These are phyloP conservation scores for Forbesichthys agassizii DNA, from an alignment of 2,113 vertebrate genomes.

Conservation along the genomic window DNA sequence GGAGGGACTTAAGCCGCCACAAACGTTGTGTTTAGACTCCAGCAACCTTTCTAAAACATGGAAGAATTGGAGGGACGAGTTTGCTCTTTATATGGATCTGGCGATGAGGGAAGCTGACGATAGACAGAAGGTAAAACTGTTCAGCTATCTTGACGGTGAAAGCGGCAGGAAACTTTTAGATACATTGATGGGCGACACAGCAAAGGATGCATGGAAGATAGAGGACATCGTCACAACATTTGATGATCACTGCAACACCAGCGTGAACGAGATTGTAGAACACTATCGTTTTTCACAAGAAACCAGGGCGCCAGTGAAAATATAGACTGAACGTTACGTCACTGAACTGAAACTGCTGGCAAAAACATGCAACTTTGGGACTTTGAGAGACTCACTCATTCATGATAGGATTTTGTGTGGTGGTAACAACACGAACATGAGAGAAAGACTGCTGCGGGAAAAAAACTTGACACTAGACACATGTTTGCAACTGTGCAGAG, in stretches of 20 bases:
- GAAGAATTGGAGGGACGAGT: constrained; percentile 13
- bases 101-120: neutral
- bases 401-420: constrained; percentile 22
- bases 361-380: constrained; percentile 26
- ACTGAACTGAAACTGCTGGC: constrained; percentile 9
- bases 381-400: constrained; percentile 21
- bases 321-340: neutral
- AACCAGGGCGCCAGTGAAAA: neutral
- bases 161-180: constrained; percentile 12
- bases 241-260: constrained; percentile 18
- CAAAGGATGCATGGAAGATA: neutral
- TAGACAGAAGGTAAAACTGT: constrained; percentile 8
- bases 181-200: constrained; percentile 10
- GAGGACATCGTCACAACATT: constrained; percentile 2
- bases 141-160: constrained; percentile 10
- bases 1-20: no score
- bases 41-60: no score
- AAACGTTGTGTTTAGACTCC: no score
- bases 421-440: constrained; percentile 9
- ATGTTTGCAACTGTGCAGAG: constrained; percentile 30
- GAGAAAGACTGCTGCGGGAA: constrained; percentile 27
- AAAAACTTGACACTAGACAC: constrained; percentile 25
- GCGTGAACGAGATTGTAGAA: constrained; percentile 16
- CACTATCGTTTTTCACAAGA: constrained; percentile 10
- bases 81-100: constrained; percentile 6